These are phyloP conservation scores for Aspidoscelis tigris DNA, from an alignment of 2,113 vertebrate genomes.

Conservation along the genomic window DNA sequence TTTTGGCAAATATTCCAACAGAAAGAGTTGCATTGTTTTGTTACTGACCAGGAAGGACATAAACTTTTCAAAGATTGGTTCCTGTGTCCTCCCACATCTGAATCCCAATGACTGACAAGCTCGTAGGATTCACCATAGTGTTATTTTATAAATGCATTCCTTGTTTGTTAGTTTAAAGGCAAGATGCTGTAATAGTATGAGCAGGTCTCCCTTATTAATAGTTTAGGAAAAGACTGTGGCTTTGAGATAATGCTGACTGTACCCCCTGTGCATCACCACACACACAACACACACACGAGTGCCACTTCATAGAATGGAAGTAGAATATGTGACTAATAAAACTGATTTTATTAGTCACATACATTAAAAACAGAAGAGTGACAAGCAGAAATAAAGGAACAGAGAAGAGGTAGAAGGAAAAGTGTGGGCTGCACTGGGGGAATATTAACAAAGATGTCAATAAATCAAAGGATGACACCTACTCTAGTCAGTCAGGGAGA, in stretches of 20 bases:
- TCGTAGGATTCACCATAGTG: constrained; percentile 20
- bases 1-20: fast-evolving
- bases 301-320: background rate
- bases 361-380: constrained; percentile 26
- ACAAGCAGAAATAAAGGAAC: constrained; percentile 25
- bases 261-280: background rate
- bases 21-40: constrained; percentile 7
- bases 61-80: constrained; percentile 2
- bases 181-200: constrained; percentile 13
- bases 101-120: background rate
- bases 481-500: constrained; percentile 25
- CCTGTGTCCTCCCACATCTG: constrained; percentile 3
- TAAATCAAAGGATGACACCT: constrained; percentile 23
- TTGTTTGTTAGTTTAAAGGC: constrained; percentile 6
- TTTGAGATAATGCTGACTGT: background rate
- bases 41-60: constrained; percentile 27
- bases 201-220: background rate
- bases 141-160: constrained; percentile 44
- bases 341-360: constrained; percentile 12
- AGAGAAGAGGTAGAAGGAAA: constrained; percentile 1
- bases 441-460: constrained; percentile 9
- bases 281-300: no score
- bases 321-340: background rate
- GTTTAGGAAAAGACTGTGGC: constrained; percentile 12
- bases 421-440: background rate